phyloP scores from a whole-genome alignment of 2,113 vertebrate species.

The Nymphicus hollandicus region DNA sequence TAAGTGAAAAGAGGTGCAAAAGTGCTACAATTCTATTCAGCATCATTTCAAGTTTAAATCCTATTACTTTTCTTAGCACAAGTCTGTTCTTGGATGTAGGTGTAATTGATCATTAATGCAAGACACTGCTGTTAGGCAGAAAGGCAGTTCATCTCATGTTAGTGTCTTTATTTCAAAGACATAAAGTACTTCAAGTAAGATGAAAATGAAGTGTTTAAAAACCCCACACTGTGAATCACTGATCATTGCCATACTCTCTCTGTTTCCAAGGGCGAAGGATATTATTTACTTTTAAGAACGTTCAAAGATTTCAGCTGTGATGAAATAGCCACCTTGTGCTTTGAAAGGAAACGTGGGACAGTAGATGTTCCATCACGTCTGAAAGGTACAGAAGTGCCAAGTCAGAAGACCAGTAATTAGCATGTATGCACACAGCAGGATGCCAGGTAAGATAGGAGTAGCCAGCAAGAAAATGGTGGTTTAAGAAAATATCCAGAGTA shows the following conservation, averaged over 20 bases:
- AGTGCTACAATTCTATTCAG: neutral
- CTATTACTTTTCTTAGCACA: conserved; percentile 8
- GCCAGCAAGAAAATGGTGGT: conserved; percentile 8
- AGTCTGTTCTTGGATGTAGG: conserved; percentile 1
- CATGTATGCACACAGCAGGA: neutral
- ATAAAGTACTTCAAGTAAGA: conserved; percentile 35
- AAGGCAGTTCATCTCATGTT: conserved; percentile 2
- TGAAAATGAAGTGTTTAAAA: conserved; percentile 46
- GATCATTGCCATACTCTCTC: conserved; percentile 31
- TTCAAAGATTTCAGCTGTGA: conserved; percentile 39
- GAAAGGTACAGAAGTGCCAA: neutral
- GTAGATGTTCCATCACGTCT: neutral
- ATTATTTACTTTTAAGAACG: conserved; percentile 62
- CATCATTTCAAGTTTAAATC: conserved; percentile 30
- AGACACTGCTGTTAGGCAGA: conserved; percentile 6
- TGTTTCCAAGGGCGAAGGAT: conserved; percentile 27
- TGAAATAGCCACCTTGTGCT: conserved; percentile 34
- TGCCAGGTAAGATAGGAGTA: neutral
- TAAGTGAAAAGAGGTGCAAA: neutral
- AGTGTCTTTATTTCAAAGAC: conserved; percentile 31
- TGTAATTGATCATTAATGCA: conserved; percentile 49
- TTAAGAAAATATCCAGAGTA: conserved; percentile 3
- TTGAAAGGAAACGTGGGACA: neutral
- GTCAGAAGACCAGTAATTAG: conserved; percentile 10
- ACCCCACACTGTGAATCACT: conserved; percentile 22